Evolutionary conservation across 2,113 vertebrate species (phyloP), one percentile per base, ranked within the genome.

Genomic region (Ptyas mucosa): DNA sequence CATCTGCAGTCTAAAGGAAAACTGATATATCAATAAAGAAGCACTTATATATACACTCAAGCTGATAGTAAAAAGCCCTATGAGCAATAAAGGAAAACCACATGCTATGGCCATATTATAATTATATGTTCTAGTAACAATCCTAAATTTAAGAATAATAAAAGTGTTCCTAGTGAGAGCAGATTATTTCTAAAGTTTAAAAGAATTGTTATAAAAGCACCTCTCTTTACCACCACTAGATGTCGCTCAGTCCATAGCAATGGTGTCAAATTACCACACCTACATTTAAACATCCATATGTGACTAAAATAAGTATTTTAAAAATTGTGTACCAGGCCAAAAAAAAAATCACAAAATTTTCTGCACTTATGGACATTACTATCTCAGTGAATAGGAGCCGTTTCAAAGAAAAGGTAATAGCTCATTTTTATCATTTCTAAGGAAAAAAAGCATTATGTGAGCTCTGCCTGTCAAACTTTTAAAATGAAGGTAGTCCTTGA

Each of bases 211-310:
- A 43, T 29, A 14, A 34, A 29, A 69, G 95, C 85, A 87, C 2
- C 91, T 91, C 54, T 26, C 49, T 86, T 6, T 18, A 57, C 39
- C 3, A 90, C 97, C 97, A 94, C 97, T 94, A 20, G 97, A 96
- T 96, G 97, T 93, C 97, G 95, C 93, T 95, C 92, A 89, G 11
- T 93, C 5, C 89, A 85, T 14, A 26, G 34, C 20, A 21, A 58
- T 52, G 51, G 34, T 18, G 85, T 53, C 90, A 89, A 15, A 90
- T 93, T 94, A 92, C 95, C 94, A 92, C 94, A 86, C 92, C 94
- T 91, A n/a, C 64, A 5, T 54, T 88, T 54, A 29, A 29, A 81
- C 1, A 6, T 1, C 49, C 8, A 2, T 26, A 8, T 86, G 34
- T 23, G 51, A 90, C 53, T 34, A 93, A 92, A 61, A 85, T 23